These are phyloP conservation scores for Sinocyclocheilus anophthalmus DNA, from an alignment of 2,113 vertebrate species.

Conservation along the genomic window DNA sequence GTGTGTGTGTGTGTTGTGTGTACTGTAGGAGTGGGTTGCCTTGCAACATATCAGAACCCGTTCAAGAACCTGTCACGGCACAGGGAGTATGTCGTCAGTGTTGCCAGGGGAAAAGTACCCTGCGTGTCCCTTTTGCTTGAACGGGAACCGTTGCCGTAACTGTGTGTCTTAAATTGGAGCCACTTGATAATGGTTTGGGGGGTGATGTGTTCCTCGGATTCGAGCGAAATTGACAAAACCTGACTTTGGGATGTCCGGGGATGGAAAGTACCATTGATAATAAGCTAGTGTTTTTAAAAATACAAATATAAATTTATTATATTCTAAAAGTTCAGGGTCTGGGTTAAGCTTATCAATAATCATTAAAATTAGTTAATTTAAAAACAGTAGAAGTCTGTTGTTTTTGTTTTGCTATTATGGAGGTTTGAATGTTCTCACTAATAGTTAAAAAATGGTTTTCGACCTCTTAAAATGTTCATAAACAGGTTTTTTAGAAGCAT, in stretches of 20 bases:
- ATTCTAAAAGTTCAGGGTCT: no score
- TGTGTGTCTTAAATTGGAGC: not conserved
- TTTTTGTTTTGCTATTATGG: no score
- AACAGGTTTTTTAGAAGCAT: no score
- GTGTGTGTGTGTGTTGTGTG: not conserved
- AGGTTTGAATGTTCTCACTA: no score
- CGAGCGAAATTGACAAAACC: not conserved
- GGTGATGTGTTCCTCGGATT: not conserved
- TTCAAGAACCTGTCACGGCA: constrained; percentile 29
- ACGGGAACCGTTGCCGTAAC: not conserved
- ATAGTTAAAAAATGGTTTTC: no score
- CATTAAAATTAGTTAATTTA: no score
- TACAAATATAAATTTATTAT: no score
- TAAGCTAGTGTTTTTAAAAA: not conserved
- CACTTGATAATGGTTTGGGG: not conserved
- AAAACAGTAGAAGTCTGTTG: no score
- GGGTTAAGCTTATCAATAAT: no score
- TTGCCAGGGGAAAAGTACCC: constrained; percentile 50
- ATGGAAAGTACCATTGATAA: not conserved
- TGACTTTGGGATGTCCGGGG: not conserved
- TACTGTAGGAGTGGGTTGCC: constrained; percentile 45
- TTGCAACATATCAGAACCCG: constrained; percentile 48
- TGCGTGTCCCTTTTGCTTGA: not conserved
- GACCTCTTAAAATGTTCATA: no score
- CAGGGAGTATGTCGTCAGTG: constrained; percentile 42